These are phyloP conservation scores for Pangasius larnaudii DNA, from an alignment of 2,797 vertebrate genomes.

Conservation along the genomic window DNA sequence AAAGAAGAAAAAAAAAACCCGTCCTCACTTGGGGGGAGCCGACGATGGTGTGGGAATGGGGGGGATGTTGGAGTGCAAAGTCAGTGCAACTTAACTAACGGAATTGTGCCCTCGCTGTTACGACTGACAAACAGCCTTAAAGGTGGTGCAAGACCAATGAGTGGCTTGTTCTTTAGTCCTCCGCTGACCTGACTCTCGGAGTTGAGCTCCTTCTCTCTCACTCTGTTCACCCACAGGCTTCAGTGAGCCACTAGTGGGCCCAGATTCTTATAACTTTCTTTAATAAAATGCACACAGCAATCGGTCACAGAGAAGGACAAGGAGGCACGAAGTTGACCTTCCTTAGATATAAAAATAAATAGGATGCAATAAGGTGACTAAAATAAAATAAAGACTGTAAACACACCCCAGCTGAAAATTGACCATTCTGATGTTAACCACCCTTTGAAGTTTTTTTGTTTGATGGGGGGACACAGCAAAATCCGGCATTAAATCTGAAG, in stretches of 20 bases:
- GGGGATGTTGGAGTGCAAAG: constrained; percentile 57
- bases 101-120: constrained; percentile 92
- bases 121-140: constrained; percentile 90
- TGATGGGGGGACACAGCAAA: constrained; percentile 21
- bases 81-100: constrained; percentile 91
- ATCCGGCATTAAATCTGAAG: constrained; percentile 55
- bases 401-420: constrained; percentile 26
- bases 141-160: constrained; percentile 86
- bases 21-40: constrained; percentile 82
- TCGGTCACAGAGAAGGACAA: not conserved
- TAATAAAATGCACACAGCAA: not conserved
- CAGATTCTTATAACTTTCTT: not conserved
- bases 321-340: not conserved
- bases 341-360: not conserved
- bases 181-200: not conserved
- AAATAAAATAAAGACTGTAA: not conserved
- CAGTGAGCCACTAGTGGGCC: too few relatives aligned
- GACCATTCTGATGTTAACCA: constrained; percentile 54
- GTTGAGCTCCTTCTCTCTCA: not conserved
- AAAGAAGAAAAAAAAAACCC: constrained; percentile 60
- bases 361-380: not conserved
- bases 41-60: constrained; percentile 61
- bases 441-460: constrained; percentile 43
- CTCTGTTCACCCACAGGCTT: not conserved
- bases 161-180: constrained; percentile 7